Evolutionary conservation across 2,113 vertebrate genomes (phyloP).

Genomic region (Lipophrys pholis): DNA sequence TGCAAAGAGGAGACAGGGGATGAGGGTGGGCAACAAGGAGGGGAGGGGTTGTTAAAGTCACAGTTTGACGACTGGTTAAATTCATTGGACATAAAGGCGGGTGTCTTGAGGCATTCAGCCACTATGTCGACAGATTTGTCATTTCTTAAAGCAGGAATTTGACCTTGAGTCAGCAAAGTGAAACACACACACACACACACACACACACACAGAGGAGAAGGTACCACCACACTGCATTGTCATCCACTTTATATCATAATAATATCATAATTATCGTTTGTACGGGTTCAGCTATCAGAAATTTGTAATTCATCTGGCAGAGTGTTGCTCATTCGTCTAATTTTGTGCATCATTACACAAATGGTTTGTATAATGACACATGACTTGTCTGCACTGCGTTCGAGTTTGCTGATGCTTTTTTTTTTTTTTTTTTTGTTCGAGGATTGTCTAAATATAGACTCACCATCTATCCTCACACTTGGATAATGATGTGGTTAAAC

Average conservation of each 20-base stretch:
- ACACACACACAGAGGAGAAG: not conserved
- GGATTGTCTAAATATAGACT: slow-evolving; percentile 43
- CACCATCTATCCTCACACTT: slow-evolving; percentile 7
- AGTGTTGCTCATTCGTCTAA: slow-evolving; percentile 23
- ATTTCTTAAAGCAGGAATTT: slow-evolving; percentile 19
- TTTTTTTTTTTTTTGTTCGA: too few species aligned
- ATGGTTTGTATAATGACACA: slow-evolving; percentile 34
- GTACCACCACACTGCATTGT: not conserved
- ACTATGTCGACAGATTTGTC: slow-evolving; percentile 15
- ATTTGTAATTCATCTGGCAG: slow-evolving; percentile 30
- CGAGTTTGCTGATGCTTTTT: not conserved
- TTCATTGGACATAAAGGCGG: slow-evolving; percentile 28
- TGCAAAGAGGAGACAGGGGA: not conserved
- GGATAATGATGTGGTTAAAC: slow-evolving; percentile 38
- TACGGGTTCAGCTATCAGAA: not conserved
- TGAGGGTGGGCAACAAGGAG: not conserved
- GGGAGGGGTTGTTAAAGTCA: slow-evolving; percentile 58
- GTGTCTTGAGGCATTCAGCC: slow-evolving; percentile 1
- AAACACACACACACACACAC: not conserved
- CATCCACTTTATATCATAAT: slow-evolving; percentile 5
- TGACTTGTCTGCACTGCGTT: slow-evolving; percentile 31
- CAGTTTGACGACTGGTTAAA: slow-evolving; percentile 58
- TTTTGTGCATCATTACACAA: slow-evolving; percentile 28
- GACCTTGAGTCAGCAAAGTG: slow-evolving; percentile 49
- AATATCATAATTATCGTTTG: slow-evolving; percentile 1